Evolutionary conservation across 2,888 invertebrate genomes (phyloP).

Genomic region (Drosophila yooni): DNA sequence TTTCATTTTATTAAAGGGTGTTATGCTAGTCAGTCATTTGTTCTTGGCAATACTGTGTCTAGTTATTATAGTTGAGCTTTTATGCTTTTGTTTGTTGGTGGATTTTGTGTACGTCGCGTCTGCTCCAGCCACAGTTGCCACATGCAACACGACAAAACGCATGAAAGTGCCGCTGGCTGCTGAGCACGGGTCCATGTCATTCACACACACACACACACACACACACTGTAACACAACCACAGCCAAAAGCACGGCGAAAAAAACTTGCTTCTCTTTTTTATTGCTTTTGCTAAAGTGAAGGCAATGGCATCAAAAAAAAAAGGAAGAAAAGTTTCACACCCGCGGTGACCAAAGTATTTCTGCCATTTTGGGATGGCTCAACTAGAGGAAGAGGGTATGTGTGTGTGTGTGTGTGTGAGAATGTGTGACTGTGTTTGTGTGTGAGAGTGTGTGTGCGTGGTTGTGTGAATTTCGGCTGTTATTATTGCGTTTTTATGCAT

Average conservation of each 20-base stretch:
- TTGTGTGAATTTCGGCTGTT: conserved; percentile 53
- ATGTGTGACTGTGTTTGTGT: conserved; percentile 1
- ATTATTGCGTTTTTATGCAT: conserved; percentile 80
- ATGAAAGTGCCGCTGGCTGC: conserved; percentile 37
- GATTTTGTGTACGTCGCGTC: conserved; percentile 35
- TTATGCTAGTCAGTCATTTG: conserved; percentile 1
- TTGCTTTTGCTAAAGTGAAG: conserved; percentile 34
- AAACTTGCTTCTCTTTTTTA: conserved; percentile 27
- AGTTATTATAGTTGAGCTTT: conserved; percentile 58
- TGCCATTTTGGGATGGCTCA: conserved; percentile 35
- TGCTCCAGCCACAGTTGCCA: conserved; percentile 56
- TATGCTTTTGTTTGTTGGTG: conserved; percentile 24
- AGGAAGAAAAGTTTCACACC: conserved; percentile 60
- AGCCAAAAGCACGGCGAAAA: conserved; percentile 13
- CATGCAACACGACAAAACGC: conserved; percentile 53
- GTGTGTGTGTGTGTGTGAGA: not conserved
- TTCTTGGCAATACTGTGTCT: not conserved
- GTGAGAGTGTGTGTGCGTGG: conserved; percentile 4
- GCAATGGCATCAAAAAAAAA: conserved; percentile 40
- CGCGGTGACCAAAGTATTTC: conserved; percentile 73
- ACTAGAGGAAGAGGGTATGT: conserved; percentile 3
- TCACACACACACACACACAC: conserved; percentile 22
- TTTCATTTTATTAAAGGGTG: conserved; percentile 11
- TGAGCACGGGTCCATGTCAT: conserved; percentile 31
- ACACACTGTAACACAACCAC: conserved; percentile 13